Evolutionary conservation across 2,797 vertebrate species (phyloP).

Genomic region (Micromesistius poutassou): DNA sequence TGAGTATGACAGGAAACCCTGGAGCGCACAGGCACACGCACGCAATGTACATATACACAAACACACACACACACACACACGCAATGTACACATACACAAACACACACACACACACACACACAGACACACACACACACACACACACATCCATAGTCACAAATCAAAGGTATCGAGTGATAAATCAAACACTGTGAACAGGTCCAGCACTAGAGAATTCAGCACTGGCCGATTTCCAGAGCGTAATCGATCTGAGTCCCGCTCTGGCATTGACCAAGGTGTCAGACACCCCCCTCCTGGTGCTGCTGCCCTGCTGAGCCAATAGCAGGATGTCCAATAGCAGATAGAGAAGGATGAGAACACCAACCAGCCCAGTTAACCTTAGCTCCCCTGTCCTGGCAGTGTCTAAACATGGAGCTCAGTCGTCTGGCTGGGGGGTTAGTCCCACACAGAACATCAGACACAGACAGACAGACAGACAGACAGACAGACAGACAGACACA

Average conservation of each 20-base stretch:
- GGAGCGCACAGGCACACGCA: conserved; percentile 19
- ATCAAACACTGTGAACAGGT: not conserved
- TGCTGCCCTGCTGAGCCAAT: not conserved
- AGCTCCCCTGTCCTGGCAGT: not conserved
- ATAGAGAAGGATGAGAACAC: not conserved
- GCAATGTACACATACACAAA: not conserved
- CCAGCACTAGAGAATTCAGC: not conserved
- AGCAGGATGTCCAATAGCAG: not conserved
- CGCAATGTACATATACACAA: not conserved
- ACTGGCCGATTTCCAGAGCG: not conserved
- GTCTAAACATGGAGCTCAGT: not conserved
- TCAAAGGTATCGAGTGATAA: not conserved
- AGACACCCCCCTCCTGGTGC: not conserved
- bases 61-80: not conserved
- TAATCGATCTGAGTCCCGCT: not conserved
- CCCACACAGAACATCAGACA: not conserved
- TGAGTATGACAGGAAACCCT: not conserved
- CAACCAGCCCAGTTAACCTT: not conserved
- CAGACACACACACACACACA: not conserved
- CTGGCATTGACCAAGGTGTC: not conserved
- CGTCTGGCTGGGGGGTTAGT: not conserved
- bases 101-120: not conserved
- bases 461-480: not conserved
- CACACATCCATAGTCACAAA: not conserved
- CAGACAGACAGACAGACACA: not conserved